These are phyloP conservation scores for Eueides isabella DNA, from an alignment of 1,140 invertebrate genomes.

Conservation along the genomic window DNA sequence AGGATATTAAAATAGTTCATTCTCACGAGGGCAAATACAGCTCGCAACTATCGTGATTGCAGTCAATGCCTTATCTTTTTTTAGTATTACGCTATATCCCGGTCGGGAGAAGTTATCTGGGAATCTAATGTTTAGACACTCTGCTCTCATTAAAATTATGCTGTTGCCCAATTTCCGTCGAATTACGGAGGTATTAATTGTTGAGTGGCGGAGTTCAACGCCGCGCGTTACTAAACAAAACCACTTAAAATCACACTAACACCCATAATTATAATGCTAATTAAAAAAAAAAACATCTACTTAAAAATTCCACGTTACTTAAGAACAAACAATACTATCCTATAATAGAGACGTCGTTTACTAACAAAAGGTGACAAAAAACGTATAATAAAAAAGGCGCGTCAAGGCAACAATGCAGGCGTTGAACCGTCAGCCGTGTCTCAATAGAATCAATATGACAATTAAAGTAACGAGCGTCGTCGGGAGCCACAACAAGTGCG, in stretches of 20 bases:
- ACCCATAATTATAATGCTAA: background rate
- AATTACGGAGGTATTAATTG: too few relatives aligned
- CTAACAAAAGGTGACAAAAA: conserved; percentile 27
- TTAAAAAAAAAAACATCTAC: background rate
- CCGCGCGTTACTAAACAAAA: background rate
- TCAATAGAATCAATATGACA: conserved; percentile 43
- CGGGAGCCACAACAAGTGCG: conserved; percentile 49
- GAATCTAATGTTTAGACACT: too few relatives aligned
- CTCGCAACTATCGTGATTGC: too few relatives aligned
- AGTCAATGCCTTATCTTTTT: too few relatives aligned
- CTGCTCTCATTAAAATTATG: too few relatives aligned
- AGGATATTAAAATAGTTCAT: too few relatives aligned
- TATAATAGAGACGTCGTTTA: background rate
- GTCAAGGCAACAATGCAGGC: conserved; percentile 28
- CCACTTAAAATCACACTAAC: background rate
- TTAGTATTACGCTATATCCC: too few relatives aligned
- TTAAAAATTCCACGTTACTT: conserved; percentile 1
- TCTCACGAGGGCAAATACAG: too few relatives aligned
- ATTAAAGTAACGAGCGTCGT: conserved; percentile 41
- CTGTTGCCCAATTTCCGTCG: too few relatives aligned
- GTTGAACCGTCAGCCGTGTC: conserved; percentile 20
- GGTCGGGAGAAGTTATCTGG: too few relatives aligned
- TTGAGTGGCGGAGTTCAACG: too few relatives aligned
- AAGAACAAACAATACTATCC: background rate
- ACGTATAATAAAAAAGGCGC: conserved; percentile 16